Conservation (phyloP, 2,113 vertebrate species). For the Hiodon tergisus region DNA sequence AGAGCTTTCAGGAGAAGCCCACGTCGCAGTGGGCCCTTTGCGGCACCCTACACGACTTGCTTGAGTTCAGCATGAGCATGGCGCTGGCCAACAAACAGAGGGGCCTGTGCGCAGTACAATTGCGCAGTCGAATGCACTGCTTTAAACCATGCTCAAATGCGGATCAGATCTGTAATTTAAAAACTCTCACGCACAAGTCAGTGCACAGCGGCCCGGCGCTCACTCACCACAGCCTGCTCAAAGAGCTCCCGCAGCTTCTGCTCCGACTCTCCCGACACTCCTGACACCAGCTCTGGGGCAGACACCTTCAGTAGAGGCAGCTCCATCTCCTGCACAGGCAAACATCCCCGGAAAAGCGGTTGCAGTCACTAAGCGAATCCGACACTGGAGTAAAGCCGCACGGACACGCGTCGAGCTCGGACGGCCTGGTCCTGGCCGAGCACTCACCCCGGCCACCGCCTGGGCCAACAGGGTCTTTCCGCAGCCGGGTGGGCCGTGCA, state of each 20-base stretch:
- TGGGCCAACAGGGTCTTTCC: slow-evolving; percentile 92
- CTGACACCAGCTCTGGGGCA: slow-evolving; percentile 90
- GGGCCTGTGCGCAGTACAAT: neutral
- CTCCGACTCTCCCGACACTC: slow-evolving; percentile 93
- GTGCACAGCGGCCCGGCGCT: neutral
- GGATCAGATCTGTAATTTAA: neutral
- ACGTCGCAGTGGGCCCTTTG: too few species aligned
- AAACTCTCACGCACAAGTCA: too few species aligned
- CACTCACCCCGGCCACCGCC: slow-evolving; percentile 87
- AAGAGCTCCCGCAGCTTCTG: slow-evolving; percentile 91
- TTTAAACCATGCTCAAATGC: neutral
- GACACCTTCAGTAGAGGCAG: slow-evolving; percentile 89
- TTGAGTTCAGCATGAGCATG: neutral
- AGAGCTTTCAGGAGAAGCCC: neutral
- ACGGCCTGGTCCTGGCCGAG: too few species aligned
- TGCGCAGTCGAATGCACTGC: too few species aligned
- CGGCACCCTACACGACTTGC: too few species aligned
- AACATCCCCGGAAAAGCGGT: neutral
- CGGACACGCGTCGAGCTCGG: too few species aligned
- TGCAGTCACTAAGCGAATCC: neutral
- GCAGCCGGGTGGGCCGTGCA: slow-evolving; percentile 92
- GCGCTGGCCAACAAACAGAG: neutral
- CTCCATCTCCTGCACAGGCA: slow-evolving; percentile 72
- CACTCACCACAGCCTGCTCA: slow-evolving; percentile 82
- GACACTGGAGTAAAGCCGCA: neutral